Evolutionary conservation across 2,113 vertebrate genomes (phyloP), one percentile per base, ranked within the genome.

Genomic region (Petrocephalus zakoni): DNA sequence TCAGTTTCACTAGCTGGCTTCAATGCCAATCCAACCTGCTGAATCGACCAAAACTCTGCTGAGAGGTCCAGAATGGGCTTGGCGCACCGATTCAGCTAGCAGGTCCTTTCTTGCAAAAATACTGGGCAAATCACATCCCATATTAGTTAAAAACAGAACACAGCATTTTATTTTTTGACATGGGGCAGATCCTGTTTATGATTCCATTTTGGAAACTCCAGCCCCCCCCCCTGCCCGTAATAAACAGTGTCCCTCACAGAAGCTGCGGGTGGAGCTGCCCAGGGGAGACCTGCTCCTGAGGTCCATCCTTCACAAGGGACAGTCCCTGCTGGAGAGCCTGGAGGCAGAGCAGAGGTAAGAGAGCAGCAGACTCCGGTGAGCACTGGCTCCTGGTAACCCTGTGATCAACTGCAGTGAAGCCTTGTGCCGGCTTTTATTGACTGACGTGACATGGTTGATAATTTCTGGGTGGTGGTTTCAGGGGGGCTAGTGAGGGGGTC

Each of bases 221-320:
- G n/a, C 29, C 19, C 46, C 53, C 4, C 46, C n/a, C n/a, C n/a
- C n/a, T 5, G 1, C 90, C 13, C 90, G 86, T 91, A 58, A 0
- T 52, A 51, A 85, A 22, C 8, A 52, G 1, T 8, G 78, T 34
- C 17, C 90, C 46, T 90, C 91, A 85, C 93, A 99, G 98, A 92
- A 95, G 89, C 95, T 99, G 90, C 97, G 97, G 94, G 96, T 95
- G 0, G 97, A 99, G 93, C 93, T 97, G 83, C 96, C 95, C 78
- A 91, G 96, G 47, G 96, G 96, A 85, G 97, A 98, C 90, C 95
- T 95, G 93, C 95, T 96, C 87, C 96, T 98, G 42, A 95, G 97
- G 90, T 95, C 95, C 2, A 96, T 97, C 3, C 89, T 97, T 91
- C 91, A 90, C 8, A 97, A 98, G 85, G 96, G 96, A 58, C 94